Evolutionary conservation across 2,888 invertebrate genomes (phyloP), one percentile per base, ranked within the genome.

Genomic region (Alloplasta piceator): DNA sequence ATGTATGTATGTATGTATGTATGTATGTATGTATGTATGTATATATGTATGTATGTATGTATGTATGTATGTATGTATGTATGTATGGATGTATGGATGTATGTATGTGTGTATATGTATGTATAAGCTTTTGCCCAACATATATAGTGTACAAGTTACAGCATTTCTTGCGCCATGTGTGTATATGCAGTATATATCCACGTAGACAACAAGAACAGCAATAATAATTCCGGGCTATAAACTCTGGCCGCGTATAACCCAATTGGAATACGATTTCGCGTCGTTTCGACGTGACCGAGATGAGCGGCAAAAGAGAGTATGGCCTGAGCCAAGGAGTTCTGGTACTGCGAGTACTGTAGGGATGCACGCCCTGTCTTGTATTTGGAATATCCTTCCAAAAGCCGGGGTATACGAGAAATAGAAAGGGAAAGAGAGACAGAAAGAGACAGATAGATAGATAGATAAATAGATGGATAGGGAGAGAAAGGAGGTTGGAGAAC

Each of bases 231-330:
- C 50, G 52, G 61, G 73, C 73, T 66, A 80, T 84, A 82, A 84
- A 79, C 75, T 71, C 60, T 48, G 46, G 61, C 72, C 76, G 66
- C 74, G 48, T 76, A 82, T 79, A 80, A 82, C 76, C 64, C 78
- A 81, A 83, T 84, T 74, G 83, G 78, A 83, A 80, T 81, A 83
- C 81, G 77, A 83, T 83, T 84, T 80, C 82, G 26, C 26, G 74
- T 72, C 56, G 64, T 39, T 67, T 50, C 74, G 64, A 58, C 68
- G 74, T 75, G 74, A 67, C 76, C 78, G 70, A 73, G 70, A 60
- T 56, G n/a, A 63, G 56, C 61, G 63, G 41, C 26, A 26, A 26
- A 26, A 76, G 72, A 60, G 58, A 55, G 60, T 66, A 55, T 60
- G 56, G 6, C 52, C 61, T 26, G 41, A 71, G 43, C n/a, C 48